Base-by-base conservation (phyloP, 2,797 vertebrate genomes). In the Enteromius fasciolatus region DNA sequence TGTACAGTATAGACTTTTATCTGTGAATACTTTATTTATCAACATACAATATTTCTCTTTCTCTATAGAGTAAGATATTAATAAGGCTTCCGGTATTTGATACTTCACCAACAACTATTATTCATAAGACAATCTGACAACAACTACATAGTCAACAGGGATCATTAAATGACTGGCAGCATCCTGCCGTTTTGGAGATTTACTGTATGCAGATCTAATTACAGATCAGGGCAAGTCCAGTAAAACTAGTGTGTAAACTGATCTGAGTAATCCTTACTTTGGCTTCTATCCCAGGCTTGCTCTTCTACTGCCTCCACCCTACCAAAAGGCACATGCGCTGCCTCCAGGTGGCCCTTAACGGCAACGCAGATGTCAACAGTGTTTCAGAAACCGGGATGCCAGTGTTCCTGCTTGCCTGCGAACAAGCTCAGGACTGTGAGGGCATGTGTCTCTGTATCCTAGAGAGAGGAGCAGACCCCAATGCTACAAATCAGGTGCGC, bases 221-320 rank as follows among this genome's bases (percentile, higher is more conserved):
- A 94, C 92, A 92, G 93, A 87, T 94, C 90, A 94, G 80, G 72
- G 69, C 85, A 86, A 83, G 81, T 84, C 82, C 66, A 86, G 86
- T 87, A 88, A 89, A 88, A 82, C 89, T 74, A 15, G 78, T 82
- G 82, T 75, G 92, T 88, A 92, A 94, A 88, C 84, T 44, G 88
- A 93, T 87, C 76, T n/a, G 48, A 52, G 63, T 83, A 69, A 82
- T 82, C 72, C 8, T 6, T 76, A 31, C 48, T 18, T 50, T 76
- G 76, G 76, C 75, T 81, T 57, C 50, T 70, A 68, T 85, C 68
- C 80, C 78, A 99, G 97, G 97, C 2, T 52, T 99, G 88, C 90
- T 99, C 36, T 99, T 98, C 92, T 97, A 97, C 92, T 97, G 96
- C 86, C 92, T 96, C 75, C 91, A 90, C 44, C 96, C 98, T 66